phyloP scores from a whole-genome alignment of 2,888 invertebrate genomes.

The Flexamia atlantica region DNA sequence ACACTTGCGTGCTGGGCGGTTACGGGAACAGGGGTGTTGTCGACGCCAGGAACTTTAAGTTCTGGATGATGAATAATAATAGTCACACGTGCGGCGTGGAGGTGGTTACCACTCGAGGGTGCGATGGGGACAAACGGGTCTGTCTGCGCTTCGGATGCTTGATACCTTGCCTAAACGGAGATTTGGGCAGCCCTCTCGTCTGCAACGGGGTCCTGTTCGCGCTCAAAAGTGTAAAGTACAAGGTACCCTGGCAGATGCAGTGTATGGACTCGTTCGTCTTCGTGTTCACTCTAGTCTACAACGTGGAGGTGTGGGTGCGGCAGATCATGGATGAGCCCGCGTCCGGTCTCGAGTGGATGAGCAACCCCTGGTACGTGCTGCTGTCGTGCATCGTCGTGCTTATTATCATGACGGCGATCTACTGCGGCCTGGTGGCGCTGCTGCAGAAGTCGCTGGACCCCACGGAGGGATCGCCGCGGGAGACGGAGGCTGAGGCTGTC shows the following conservation, averaged over 20 bases:
- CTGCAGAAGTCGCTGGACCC: conserved; percentile 5
- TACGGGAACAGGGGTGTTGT: not conserved
- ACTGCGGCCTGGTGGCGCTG: conserved; percentile 8
- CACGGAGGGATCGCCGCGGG: not conserved
- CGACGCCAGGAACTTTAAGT: no score
- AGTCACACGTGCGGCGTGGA: not conserved
- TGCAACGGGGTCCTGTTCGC: not conserved
- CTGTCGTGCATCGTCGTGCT: not conserved
- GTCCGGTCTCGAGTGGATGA: conserved; percentile 20
- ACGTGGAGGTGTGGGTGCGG: not conserved
- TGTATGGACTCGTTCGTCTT: not conserved
- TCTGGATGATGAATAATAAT: not conserved
- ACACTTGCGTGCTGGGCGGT: conserved; percentile 2
- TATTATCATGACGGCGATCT: not conserved
- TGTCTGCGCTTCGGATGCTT: not conserved
- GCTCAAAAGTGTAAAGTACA: not conserved
- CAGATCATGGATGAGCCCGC: not conserved
- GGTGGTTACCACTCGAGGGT: not conserved
- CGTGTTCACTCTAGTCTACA: not conserved
- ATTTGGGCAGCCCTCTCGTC: not conserved
- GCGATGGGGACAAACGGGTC: not conserved
- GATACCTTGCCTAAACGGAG: not conserved
- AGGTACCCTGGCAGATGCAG: not conserved
- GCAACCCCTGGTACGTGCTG: conserved; percentile 36
- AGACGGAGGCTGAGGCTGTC: not conserved